Percentiles rank a stretch among this genome's conserved stretches.
Evolutionary conservation across 2,113 vertebrate species (phyloP).

Genomic region (Labrus mixtus): DNA sequence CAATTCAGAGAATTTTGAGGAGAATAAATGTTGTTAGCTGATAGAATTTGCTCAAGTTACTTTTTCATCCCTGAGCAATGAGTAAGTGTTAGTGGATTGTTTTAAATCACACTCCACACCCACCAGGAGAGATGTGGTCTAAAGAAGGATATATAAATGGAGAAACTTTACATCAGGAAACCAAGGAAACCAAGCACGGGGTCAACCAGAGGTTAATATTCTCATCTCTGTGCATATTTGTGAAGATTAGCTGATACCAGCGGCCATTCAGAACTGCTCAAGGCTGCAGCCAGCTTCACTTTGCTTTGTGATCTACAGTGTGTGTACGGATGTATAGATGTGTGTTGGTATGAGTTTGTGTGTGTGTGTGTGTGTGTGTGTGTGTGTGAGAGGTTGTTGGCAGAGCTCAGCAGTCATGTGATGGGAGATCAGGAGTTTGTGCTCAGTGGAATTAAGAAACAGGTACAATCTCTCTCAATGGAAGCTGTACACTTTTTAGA

Average conservation of each 20-base stretch:
- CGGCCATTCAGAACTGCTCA: conserved; percentile 13
- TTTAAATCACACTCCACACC: conserved; percentile 17
- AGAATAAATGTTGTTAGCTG: conserved; percentile 78
- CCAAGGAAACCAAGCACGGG: conserved; percentile 2
- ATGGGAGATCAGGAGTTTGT: conserved; percentile 69
- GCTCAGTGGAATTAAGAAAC: conserved; percentile 44
- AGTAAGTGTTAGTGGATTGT: conserved; percentile 52
- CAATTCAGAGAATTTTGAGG: conserved; percentile 71
- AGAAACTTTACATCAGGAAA: conserved; percentile 1
- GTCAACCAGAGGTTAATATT: conserved; percentile 45
- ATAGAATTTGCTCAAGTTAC: conserved; percentile 71
- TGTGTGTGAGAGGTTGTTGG: conserved; percentile 65
- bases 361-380: conserved; percentile 9
- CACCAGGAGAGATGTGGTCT: not conserved
- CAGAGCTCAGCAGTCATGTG: conserved; percentile 77
- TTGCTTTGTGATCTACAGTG: conserved; percentile 35
- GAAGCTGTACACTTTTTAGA: not conserved
- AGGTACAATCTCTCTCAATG: conserved; percentile 18
- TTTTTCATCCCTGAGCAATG: conserved; percentile 19
- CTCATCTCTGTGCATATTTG: conserved; percentile 73
- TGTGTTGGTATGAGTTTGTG: not conserved
- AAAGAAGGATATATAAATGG: not conserved
- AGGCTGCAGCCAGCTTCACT: conserved; percentile 7
- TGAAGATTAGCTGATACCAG: conserved; percentile 71
- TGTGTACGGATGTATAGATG: conserved; percentile 20